Conservation (phyloP, 2,797 vertebrate species). For the Cyclopterus lumpus region DNA sequence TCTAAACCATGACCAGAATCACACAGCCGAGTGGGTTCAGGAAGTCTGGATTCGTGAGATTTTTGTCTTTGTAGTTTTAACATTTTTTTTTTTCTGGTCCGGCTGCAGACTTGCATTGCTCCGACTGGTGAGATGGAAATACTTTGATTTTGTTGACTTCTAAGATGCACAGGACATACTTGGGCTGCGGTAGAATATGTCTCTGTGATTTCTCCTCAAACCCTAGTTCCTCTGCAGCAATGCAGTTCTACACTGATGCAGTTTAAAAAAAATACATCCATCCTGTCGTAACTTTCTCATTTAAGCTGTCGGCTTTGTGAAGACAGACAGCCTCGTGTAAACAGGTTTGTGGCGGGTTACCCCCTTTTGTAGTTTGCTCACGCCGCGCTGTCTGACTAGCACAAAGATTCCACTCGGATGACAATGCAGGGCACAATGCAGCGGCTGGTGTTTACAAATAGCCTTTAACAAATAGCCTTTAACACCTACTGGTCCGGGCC, state of each 20-base stretch:
- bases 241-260: neutral
- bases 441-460: conserved; percentile 75
- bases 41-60: neutral
- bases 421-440: conserved; percentile 76
- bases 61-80: neutral
- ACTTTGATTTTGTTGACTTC: neutral
- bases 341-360: conserved; percentile 71
- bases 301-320: conserved; percentile 61
- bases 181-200: neutral
- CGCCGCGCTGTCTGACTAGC: conserved; percentile 73
- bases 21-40: neutral
- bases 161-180: neutral
- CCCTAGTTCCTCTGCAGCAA: neutral
- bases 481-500: conserved; percentile 43
- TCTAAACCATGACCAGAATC: neutral
- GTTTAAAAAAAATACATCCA: neutral
- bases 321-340: conserved; percentile 72
- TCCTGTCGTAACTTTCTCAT: conserved; percentile 30
- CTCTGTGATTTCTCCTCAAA: neutral
- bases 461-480: conserved; percentile 68
- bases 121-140: neutral
- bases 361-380: conserved; percentile 72
- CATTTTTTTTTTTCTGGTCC: neutral
- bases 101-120: neutral
- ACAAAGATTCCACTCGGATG: conserved; percentile 75